Evolutionary conservation across 2,113 vertebrate species (phyloP), one percentile per base, ranked within the genome.

Genomic region (Calidris pygmaea): DNA sequence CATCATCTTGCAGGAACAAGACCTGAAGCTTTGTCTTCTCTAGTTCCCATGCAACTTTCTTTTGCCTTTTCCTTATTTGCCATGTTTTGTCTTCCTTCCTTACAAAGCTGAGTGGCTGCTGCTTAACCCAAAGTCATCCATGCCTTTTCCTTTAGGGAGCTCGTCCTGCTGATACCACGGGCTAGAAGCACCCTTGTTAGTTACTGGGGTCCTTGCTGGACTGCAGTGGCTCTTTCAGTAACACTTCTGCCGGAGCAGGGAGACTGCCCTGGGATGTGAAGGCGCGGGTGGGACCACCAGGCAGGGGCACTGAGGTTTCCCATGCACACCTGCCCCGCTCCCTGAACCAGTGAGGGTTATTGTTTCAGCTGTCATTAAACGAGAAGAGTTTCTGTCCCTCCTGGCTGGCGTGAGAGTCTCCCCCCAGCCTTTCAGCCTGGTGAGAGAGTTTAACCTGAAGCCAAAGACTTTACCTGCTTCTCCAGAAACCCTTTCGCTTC

Each of bases 281-380:
- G 83, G 55, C 1, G 1, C 1, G 1, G 27, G 39, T 86, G 35
- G 35, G 48, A 52, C 23, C 2, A 1, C 45, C 1, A 3, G 19
- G 4, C 22, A 4, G 58, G 37, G 93, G 20, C 56, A 18, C 47
- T 41, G 74, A 62, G 71, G 34, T 34, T 92, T 80, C 62, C 12
- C 32, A 3, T 43, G 22, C 55, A 35, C 79, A 26, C 43, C 39
- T 86, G 53, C 45, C 27, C 47, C 41, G 12, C n/a, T 74, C 32
- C 60, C 1, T 0, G 27, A 29, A 43, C 14, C 60, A 14, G 20
- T 14, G 65, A 63, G 37, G n/a, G 16, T 80, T 83, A 30, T 75
- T 76, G 23, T 79, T 95, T 86, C 72, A 70, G 23, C 41, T 74
- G n/a, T 66, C 52, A 48, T 34, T 83, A 53, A 85, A 82, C 0